Evolutionary conservation across 1,140 invertebrate species (phyloP), one percentile per base, ranked within the genome.

Genomic region (Dendrolimus kikuchii): DNA sequence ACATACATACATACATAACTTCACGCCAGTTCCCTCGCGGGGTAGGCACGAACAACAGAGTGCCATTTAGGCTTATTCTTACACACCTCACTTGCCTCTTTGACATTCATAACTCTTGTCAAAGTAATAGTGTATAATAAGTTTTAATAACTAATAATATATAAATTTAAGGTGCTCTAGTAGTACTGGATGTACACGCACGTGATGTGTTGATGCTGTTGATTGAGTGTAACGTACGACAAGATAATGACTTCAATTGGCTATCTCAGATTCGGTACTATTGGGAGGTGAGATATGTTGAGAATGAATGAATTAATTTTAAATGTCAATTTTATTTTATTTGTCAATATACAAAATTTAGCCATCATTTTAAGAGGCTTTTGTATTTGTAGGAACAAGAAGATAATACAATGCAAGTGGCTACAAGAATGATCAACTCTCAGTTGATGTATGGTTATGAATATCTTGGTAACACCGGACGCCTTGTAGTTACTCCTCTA

Each of bases 171-270:
- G 93, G 95, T 47, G 94, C 95, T 2, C 78, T 98, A 49, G 94
- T 99, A 44, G 96, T 98, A 5, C 76, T 98, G 47, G 96, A 98
- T 77, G 96, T 98, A 0, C 96, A 99, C 81, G 94, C 95, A 0
- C 88, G 95, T 67, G 96, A 98, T 83, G 95, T 98, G 0, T 80
- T 98, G 4, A 88, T 90, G 37, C 89, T 91, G 41, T 84, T 98
- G 5, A 91, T 93, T 8, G 86, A 91, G 0, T 89, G 92, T 38
- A 89, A 92, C 46, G 92, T 98, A 0, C 77, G 71, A 5, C 89
- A 88, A 40, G 89, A 93, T 45, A 92, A 93, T 60, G 96, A 98
- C 71, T 98, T 99, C 75, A 91, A 94, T 51, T 99, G 98, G 98
- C 85, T 98, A 5, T 95, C 93, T 74, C 89, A 91, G 66, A 81